Conservation (phyloP, 2,888 invertebrate genomes). For the Neoscelio sp. region DNA sequence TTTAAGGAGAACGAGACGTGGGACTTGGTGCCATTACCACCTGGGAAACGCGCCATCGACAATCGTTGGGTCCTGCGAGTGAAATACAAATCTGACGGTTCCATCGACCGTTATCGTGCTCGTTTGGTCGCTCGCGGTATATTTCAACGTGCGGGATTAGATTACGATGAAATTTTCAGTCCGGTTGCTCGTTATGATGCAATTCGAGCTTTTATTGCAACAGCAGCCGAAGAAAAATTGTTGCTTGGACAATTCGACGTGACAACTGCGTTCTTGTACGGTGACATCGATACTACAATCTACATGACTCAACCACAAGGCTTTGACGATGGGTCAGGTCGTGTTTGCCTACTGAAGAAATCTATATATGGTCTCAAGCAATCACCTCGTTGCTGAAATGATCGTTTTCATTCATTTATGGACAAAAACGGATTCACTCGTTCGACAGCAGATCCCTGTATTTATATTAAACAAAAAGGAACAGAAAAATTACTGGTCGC, state of each 20-base stretch:
- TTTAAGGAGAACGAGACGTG: conserved; percentile 59
- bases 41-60: conserved; percentile 17
- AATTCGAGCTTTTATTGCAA: conserved; percentile 69
- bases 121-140: conserved; percentile 75
- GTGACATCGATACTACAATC: conserved; percentile 66
- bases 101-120: conserved; percentile 13
- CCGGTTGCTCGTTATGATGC: conserved; percentile 71
- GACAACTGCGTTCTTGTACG: conserved; percentile 66
- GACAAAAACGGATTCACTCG: conserved; percentile 18
- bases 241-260: conserved; percentile 72
- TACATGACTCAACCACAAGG: conserved; percentile 72
- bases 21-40: conserved; percentile 41
- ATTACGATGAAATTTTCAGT: conserved; percentile 73
- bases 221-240: conserved; percentile 72
- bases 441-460: conserved; percentile 49
- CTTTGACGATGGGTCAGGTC: conserved; percentile 57
- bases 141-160: conserved; percentile 68
- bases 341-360: conserved; percentile 70
- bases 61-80: conserved; percentile 39
- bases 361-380: conserved; percentile 75
- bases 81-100: conserved; percentile 3
- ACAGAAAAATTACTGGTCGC: conserved; percentile 9
- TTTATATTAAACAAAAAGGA: conserved; percentile 17
- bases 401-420: conserved; percentile 33
- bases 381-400: conserved; percentile 72